A percentile compares a stretch with the other conserved stretches of the same genome.
These are phyloP conservation scores for Ceratothoa steindachneri DNA, from an alignment of 2,888 invertebrate species.

Conservation along the genomic window DNA sequence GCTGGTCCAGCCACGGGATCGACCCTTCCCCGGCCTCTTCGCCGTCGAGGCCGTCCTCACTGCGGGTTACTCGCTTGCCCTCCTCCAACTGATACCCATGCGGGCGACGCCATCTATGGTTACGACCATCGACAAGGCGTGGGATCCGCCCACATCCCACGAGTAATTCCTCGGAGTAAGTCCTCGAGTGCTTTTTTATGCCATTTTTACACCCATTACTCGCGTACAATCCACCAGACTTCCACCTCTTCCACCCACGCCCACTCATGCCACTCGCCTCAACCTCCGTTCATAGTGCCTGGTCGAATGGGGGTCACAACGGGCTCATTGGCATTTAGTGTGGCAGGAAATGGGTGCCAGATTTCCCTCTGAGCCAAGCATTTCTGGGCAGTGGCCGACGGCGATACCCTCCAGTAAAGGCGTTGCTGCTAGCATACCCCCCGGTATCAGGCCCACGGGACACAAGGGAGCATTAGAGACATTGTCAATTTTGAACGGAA, in stretches of 20 bases:
- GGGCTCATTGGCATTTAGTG: no score
- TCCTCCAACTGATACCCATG: not conserved
- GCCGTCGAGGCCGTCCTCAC: not conserved
- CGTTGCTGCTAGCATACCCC: no score
- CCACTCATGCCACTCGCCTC: not conserved
- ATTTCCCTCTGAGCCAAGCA: no score
- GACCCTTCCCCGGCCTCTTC: not conserved
- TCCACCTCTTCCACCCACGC: not conserved
- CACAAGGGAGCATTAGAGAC: no score
- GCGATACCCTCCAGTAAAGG: no score
- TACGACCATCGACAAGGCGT: not conserved
- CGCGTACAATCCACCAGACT: not conserved
- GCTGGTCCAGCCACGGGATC: not conserved
- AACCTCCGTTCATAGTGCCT: not conserved
- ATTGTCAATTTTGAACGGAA: no score
- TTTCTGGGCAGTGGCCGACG: no score
- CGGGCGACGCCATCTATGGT: no score
- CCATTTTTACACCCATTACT: not conserved
- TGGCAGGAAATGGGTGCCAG: no score
- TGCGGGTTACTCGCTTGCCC: not conserved
- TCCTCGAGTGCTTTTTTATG: not conserved
- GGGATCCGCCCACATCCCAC: not conserved
- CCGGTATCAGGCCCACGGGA: no score
- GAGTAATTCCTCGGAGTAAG: not conserved
- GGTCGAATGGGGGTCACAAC: no score